A percentile compares a stretch with the other conserved stretches of the same genome.
These are phyloP conservation scores for Elmis aenea DNA, from an alignment of 2,888 invertebrate genomes.

Conservation along the genomic window DNA sequence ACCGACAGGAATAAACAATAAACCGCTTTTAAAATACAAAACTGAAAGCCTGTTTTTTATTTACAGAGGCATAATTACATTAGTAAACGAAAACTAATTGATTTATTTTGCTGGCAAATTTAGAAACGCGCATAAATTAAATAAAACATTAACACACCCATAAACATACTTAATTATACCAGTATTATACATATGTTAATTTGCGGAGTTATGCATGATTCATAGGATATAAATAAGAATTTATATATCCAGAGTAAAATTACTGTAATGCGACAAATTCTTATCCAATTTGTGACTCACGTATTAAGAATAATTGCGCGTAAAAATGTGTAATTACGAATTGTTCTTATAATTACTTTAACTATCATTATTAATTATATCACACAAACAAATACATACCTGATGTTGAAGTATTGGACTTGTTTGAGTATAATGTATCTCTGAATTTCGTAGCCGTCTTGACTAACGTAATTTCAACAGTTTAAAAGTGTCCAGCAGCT, in stretches of 20 bases:
- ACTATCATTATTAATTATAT: not conserved
- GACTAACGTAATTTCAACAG: conserved; percentile 16
- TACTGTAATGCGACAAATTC: conserved; percentile 18
- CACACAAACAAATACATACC: conserved; percentile 14
- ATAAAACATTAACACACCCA: conserved; percentile 22
- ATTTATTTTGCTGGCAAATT: conserved; percentile 18
- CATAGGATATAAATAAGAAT: conserved; percentile 23
- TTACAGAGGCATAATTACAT: not conserved
- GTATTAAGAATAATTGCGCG: conserved; percentile 15
- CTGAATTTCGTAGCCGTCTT: conserved; percentile 26
- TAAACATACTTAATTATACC: conserved; percentile 23
- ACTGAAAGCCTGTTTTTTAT: no score
- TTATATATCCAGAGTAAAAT: conserved; percentile 18
- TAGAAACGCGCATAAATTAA: conserved; percentile 21
- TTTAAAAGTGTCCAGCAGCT: conserved; percentile 16
- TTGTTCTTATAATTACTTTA: not conserved
- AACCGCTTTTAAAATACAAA: no score
- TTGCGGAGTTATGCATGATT: conserved; percentile 22
- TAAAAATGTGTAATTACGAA: not conserved
- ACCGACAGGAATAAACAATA: no score
- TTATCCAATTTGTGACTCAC: conserved; percentile 12
- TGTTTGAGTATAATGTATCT: conserved; percentile 17
- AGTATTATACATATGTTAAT: conserved; percentile 22
- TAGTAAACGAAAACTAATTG: conserved; percentile 14
- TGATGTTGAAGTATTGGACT: conserved; percentile 20